phyloP scores from a whole-genome alignment of 2,888 invertebrate genomes.

The Hylaea fasciaria region DNA sequence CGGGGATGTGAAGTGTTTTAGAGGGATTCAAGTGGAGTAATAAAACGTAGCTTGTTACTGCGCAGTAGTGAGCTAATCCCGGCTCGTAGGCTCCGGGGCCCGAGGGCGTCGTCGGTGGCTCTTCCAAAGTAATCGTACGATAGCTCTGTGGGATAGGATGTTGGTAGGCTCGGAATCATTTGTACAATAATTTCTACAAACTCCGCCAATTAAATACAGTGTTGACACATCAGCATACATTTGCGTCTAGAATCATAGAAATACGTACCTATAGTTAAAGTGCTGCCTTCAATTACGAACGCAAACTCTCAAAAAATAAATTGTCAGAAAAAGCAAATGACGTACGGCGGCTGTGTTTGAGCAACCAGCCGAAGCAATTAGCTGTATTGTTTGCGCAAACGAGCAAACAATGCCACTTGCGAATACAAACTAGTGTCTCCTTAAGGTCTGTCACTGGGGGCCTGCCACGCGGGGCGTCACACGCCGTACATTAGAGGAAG shows the following conservation, averaged over 20 bases:
- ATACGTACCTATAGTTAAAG: too few species aligned
- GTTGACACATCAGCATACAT: neutral
- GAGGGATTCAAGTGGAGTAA: constrained; percentile 4
- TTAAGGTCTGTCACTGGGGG: neutral
- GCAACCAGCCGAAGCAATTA: constrained; percentile 22
- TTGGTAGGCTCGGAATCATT: neutral
- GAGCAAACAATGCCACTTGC: constrained; percentile 1
- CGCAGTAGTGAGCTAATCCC: neutral
- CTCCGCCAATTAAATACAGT: neutral
- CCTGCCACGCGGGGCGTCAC: too few species aligned
- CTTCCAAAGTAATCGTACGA: too few species aligned
- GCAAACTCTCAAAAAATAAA: too few species aligned
- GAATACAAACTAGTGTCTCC: neutral
- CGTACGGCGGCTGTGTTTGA: neutral
- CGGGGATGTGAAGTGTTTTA: neutral
- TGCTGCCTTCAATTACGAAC: too few species aligned
- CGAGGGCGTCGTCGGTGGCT: too few species aligned
- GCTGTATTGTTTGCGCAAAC: constrained; percentile 18
- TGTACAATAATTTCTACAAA: neutral
- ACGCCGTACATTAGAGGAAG: too few species aligned
- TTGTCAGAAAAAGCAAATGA: too few species aligned
- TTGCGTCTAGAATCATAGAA: too few species aligned
- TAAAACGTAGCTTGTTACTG: neutral
- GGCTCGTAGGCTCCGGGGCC: too few species aligned
- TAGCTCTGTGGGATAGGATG: neutral